A percentile compares a stretch with the other conserved stretches of the same genome.
Evolutionary conservation across 2,113 vertebrate species (phyloP).

Genomic region (Mixornis gularis): DNA sequence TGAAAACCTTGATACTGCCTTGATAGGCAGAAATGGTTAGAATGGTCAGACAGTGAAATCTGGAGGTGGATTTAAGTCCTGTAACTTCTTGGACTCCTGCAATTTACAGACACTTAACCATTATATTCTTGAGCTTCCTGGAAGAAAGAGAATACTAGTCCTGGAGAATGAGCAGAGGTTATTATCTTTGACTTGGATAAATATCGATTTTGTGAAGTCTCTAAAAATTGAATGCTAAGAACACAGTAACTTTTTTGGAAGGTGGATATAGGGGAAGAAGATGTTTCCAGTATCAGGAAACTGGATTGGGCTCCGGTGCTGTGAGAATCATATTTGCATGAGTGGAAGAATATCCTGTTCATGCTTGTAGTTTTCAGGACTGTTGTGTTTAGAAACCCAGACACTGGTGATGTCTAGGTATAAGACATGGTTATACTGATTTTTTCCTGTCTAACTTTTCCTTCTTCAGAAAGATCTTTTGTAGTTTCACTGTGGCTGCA

Average conservation of each 20-base stretch:
- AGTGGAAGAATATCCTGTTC: neutral
- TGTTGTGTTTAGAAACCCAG: neutral
- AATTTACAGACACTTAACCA: neutral
- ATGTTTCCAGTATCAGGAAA: neutral
- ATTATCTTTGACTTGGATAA: no score
- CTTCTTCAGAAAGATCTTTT: neutral
- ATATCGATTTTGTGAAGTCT: no score
- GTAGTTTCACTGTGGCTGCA: neutral
- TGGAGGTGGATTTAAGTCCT: neutral
- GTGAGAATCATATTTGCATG: neutral
- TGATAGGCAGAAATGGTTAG: fast-evolving
- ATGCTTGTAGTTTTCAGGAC: neutral
- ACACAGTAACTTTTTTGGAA: fast-evolving
- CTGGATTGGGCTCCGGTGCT: neutral
- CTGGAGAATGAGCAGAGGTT: neutral
- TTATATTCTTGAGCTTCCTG: neutral
- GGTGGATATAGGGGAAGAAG: neutral
- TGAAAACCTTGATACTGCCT: neutral
- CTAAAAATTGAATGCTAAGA: neutral
- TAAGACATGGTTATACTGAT: neutral
- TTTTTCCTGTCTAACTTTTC: neutral
- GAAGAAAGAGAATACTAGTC: neutral
- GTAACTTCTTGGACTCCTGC: neutral
- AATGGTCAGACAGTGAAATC: neutral
- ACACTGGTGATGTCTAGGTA: neutral